These are phyloP conservation scores for Poeciliopsis gracilis DNA, from an alignment of 2,797 vertebrate genomes.

Conservation along the genomic window DNA sequence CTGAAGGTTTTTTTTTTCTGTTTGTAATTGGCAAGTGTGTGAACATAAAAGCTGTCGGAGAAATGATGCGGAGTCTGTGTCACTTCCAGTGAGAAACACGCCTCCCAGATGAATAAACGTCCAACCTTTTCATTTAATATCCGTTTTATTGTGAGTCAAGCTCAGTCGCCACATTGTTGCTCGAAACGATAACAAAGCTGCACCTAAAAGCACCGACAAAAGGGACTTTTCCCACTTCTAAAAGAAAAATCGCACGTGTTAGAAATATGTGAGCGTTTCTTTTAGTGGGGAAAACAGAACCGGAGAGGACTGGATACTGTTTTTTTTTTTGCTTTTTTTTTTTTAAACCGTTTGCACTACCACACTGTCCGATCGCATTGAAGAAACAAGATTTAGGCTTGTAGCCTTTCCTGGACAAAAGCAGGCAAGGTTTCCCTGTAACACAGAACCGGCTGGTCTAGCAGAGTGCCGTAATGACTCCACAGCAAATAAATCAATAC, in stretches of 20 bases:
- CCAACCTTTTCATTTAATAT: background rate
- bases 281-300: conserved; percentile 1
- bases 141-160: background rate
- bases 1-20: background rate
- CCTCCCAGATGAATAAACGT: background rate
- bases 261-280: background rate
- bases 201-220: background rate
- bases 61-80: background rate
- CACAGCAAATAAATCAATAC: conserved; percentile 66
- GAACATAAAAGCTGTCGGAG: background rate
- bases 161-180: background rate
- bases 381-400: conserved; percentile 26
- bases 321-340: too few relatives aligned
- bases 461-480: conserved; percentile 49
- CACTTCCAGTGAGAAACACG: background rate
- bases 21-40: background rate
- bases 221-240: background rate
- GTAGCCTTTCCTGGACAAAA: conserved; percentile 30
- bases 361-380: conserved; percentile 4
- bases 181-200: background rate
- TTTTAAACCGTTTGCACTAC: background rate
- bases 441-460: conserved; percentile 38
- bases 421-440: conserved; percentile 52
- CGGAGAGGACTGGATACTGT: background rate
- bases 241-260: background rate